Conservation (phyloP, 2,888 invertebrate species). For the Sesia bembeciformis region DNA sequence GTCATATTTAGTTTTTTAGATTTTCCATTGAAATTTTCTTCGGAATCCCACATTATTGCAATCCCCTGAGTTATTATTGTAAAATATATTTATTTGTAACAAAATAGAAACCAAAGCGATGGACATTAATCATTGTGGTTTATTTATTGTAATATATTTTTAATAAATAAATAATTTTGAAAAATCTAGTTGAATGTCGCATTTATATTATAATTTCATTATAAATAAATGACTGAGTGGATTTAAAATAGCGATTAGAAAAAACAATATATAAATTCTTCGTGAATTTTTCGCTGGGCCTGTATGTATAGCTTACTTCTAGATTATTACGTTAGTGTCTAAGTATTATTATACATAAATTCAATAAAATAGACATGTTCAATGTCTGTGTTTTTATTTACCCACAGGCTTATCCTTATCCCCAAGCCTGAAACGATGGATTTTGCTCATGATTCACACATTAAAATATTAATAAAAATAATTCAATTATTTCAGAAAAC, state of each 20-base stretch:
- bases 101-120: background rate
- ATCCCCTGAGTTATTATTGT: background rate
- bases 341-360: constrained; percentile 63
- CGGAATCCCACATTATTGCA: too few species aligned
- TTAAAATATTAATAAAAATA: too few species aligned
- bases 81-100: background rate
- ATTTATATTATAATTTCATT: constrained; percentile 1
- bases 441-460: too few species aligned
- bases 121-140: too few species aligned
- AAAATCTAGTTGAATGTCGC: background rate
- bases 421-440: too few species aligned
- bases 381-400: constrained; percentile 38
- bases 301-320: constrained; percentile 36
- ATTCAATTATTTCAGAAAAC: too few species aligned
- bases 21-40: too few species aligned
- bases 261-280: constrained; percentile 15
- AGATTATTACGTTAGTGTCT: constrained; percentile 31
- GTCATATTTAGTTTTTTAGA: too few species aligned
- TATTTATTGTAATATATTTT: too few species aligned
- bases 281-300: constrained; percentile 23
- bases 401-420: too few species aligned
- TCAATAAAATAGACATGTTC: constrained; percentile 71
- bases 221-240: constrained; percentile 47
- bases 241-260: constrained; percentile 17
- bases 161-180: too few species aligned